Base-by-base conservation (phyloP, 2,113 vertebrate species). In the Tragulus kanchil region DNA sequence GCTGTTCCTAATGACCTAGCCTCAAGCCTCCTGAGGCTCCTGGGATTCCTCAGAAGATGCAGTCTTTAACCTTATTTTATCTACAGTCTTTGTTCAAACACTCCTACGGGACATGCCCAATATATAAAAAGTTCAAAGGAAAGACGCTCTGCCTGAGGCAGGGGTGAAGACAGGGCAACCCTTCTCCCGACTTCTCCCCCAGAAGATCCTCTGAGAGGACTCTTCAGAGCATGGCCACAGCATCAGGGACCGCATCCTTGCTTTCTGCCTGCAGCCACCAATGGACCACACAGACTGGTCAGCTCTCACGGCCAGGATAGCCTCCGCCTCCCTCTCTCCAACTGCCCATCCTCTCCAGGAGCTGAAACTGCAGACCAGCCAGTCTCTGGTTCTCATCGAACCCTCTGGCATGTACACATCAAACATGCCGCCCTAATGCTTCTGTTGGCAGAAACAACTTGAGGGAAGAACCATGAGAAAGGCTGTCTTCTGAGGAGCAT, bases 1-100 rank as follows among this genome's bases (percentile, higher is more conserved):
- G 54, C 86, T 96, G 82, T 88, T 93, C 25, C 56, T 90, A 84
- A 96, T 54, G 61, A 75, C 59, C 88, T 88, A 64, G 52, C 17
- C 77, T 84, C 9, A 1, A 48, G 58, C 64, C 95, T 83, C 75
- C 75, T 64, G 56, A 48, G 58, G 58, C 95, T 83, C 75, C 75
- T 64, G 56, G 82, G 26, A 96, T 25, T 62, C 10, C 21, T 58
- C 42, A 31, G 23, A 67, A 82, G 59, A 54, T 23, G 59, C 8
- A 48, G 19, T 42, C 94, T 56, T 58, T 71, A 50, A 69, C 69
- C 77, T 85, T 83, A 64, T 62, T 88, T 81, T 52, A 36, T 50
- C 71, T 85, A 23, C 1, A 12, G 31, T 42, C 65, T 73, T 90
- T 82, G 26, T 69, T 84, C 84, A 19, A 87, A 95, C 8, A 79